Evolutionary conservation across 2,888 invertebrate species (phyloP).

Genomic region (Dioctria rufipes): DNA sequence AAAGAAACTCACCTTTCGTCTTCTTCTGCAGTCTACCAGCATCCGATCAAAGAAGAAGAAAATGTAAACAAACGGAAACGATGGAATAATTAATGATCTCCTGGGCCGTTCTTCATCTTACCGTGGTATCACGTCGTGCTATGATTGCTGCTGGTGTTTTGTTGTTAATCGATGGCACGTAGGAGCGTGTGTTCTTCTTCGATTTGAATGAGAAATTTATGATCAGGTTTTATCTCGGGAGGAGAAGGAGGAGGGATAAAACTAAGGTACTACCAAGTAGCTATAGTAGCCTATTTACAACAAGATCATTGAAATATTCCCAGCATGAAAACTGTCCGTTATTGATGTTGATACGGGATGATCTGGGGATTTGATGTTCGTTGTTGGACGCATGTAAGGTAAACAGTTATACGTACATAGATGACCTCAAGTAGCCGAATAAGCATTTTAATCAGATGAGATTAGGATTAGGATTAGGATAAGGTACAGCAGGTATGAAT

Average conservation of each 20-base stretch:
- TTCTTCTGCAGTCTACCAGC: neutral
- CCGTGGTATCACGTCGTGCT: conserved; percentile 25
- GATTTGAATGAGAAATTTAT: conserved; percentile 29
- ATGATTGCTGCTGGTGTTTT: conserved; percentile 36
- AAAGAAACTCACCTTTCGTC: conserved; percentile 2
- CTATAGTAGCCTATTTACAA: conserved; percentile 4
- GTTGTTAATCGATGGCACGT: conserved; percentile 42
- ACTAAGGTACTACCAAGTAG: neutral
- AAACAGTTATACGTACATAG: neutral
- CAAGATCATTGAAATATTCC: conserved; percentile 22
- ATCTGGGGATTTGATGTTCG: neutral
- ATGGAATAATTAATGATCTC: conserved; percentile 26
- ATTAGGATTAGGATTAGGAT: neutral
- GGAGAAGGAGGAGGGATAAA: neutral
- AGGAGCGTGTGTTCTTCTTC: conserved; percentile 13
- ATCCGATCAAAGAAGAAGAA: conserved; percentile 4
- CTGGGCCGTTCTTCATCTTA: conserved; percentile 9
- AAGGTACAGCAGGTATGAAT: no score
- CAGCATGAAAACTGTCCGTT: conserved; percentile 6
- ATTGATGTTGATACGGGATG: neutral
- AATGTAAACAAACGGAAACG: conserved; percentile 27
- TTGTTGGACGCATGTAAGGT: neutral
- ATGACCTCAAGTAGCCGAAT: conserved; percentile 14
- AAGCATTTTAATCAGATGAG: conserved; percentile 1
- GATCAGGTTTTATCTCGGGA: neutral